A percentile compares a stretch with the other conserved stretches of the same genome.
These are phyloP conservation scores for Myrmophylax atrothorax DNA, from an alignment of 2,113 vertebrate genomes.

Conservation along the genomic window DNA sequence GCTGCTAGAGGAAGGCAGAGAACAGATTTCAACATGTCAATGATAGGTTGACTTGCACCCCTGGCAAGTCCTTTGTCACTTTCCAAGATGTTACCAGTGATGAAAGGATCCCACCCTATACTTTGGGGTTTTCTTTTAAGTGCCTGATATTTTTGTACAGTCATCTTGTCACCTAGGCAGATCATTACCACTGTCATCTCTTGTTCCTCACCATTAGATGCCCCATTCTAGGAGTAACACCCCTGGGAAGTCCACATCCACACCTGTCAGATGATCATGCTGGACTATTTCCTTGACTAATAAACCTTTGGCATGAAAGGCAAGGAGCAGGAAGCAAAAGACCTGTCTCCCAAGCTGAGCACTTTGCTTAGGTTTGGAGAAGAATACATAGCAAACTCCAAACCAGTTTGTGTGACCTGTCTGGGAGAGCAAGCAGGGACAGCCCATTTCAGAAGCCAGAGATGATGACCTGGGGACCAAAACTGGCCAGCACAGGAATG, in stretches of 20 bases:
- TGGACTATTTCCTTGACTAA: background rate
- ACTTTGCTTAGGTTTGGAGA: background rate
- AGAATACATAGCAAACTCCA: background rate
- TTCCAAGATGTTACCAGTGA: background rate
- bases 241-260: background rate
- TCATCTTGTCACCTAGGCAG: background rate
- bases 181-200: background rate
- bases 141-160: background rate
- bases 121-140: background rate
- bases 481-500: rapidly evolving
- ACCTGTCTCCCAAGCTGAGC: background rate
- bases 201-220: background rate
- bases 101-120: background rate
- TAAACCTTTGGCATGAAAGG: background rate
- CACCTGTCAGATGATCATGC: background rate
- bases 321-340: background rate
- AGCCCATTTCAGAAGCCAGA: background rate
- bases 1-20: background rate
- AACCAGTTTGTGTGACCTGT: background rate
- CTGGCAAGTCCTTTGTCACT: background rate
- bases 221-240: background rate
- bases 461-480: background rate
- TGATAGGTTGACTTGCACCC: background rate
- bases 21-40: rapidly evolving
- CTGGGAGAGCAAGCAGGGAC: background rate